Evolutionary conservation across 2,113 vertebrate genomes (phyloP).

Genomic region (Hydrochoerus hydrochaeris): DNA sequence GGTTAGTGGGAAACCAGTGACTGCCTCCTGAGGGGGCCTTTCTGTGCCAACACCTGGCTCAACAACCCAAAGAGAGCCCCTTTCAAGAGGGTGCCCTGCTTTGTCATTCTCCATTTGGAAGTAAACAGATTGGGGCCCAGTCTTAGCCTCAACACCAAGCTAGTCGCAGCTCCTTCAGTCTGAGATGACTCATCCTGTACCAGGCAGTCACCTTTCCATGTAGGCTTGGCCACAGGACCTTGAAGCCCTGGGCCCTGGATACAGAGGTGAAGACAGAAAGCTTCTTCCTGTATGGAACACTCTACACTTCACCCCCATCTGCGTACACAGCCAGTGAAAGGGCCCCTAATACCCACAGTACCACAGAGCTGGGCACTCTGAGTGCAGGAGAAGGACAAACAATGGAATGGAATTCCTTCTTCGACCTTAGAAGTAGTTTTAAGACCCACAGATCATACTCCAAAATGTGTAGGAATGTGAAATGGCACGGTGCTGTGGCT

Average conservation of each 20-base stretch:
- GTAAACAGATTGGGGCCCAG: not conserved
- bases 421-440: not conserved
- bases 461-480: not conserved
- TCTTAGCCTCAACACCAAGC: not conserved
- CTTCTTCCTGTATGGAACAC: not conserved
- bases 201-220: slow-evolving; percentile 17
- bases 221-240: not conserved
- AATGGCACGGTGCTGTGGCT: not conserved
- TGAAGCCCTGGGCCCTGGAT: not conserved
- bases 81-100: not conserved
- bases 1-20: not conserved
- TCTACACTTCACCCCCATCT: not conserved
- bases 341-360: not conserved
- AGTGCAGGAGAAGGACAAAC: not conserved
- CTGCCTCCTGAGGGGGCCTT: not conserved
- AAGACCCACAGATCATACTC: not conserved
- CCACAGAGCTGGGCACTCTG: not conserved
- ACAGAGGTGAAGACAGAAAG: not conserved
- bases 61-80: not conserved
- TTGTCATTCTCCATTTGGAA: slow-evolving; percentile 11
- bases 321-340: not conserved
- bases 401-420: not conserved
- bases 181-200: slow-evolving; percentile 57
- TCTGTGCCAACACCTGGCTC: not conserved
- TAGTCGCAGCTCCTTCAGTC: not conserved